A percentile compares a stretch with the other conserved stretches of the same genome.
phyloP scores from a whole-genome alignment of 2,888 invertebrate species.

The Lasioglossum marginatum region DNA sequence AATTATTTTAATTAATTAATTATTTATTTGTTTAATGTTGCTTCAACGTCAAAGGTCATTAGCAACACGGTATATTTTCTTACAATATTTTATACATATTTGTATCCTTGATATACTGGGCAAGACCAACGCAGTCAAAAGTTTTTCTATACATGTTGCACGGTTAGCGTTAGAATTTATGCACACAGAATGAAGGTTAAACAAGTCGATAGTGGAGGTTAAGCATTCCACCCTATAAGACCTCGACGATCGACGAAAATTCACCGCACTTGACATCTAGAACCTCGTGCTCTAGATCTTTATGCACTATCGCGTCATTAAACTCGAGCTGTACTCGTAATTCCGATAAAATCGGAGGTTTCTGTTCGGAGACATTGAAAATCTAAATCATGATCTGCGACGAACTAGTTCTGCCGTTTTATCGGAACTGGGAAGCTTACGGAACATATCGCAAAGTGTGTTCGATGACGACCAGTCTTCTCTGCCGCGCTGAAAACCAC shows the following conservation, averaged over 20 bases:
- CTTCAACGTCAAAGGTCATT: too few species aligned
- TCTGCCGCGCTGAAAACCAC: too few species aligned
- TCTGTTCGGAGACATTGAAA: not conserved
- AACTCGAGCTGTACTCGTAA: not conserved
- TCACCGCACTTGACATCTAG: not conserved
- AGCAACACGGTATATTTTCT: too few species aligned
- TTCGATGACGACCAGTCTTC: not conserved
- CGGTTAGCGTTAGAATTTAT: too few species aligned
- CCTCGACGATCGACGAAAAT: not conserved
- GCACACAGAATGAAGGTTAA: not conserved
- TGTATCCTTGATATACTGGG: too few species aligned
- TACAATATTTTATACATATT: too few species aligned
- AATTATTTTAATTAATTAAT: too few species aligned
- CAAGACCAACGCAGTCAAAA: too few species aligned
- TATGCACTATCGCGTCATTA: slow-evolving; percentile 3
- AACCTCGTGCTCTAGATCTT: not conserved
- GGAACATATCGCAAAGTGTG: not conserved
- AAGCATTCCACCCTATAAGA: not conserved
- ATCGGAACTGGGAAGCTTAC: not conserved
- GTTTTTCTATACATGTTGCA: too few species aligned
- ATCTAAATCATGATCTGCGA: not conserved
- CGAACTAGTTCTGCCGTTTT: not conserved
- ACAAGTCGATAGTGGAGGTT: not conserved
- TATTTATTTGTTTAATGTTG: too few species aligned
- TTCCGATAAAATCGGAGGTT: not conserved